These are phyloP conservation scores for Melanerpes aurifrons DNA, from an alignment of 2,113 vertebrate genomes.

Conservation along the genomic window DNA sequence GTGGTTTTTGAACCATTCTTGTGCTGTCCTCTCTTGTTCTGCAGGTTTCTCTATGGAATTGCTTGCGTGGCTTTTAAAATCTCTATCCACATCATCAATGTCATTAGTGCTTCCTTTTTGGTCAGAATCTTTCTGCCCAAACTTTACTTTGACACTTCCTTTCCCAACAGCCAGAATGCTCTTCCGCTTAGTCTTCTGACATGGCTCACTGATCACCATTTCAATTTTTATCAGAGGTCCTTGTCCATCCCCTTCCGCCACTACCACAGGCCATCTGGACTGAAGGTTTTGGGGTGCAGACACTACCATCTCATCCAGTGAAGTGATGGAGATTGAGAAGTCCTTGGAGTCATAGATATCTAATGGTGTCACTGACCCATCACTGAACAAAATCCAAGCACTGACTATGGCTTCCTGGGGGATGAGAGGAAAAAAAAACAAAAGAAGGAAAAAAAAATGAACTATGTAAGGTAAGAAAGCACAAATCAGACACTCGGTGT, in stretches of 20 bases:
- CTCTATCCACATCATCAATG: slow-evolving; percentile 63
- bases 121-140: slow-evolving; percentile 78
- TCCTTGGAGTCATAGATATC: slow-evolving; percentile 95
- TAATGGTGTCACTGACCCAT: slow-evolving; percentile 90
- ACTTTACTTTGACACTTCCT: slow-evolving; percentile 88
- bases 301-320: slow-evolving; percentile 89
- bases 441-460: not conserved
- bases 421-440: not conserved
- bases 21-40: slow-evolving; percentile 78
- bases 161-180: slow-evolving; percentile 89
- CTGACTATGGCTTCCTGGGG: slow-evolving; percentile 91
- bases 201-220: slow-evolving; percentile 92
- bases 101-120: slow-evolving; percentile 76
- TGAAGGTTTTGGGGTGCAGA: slow-evolving; percentile 82
- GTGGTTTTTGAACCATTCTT: slow-evolving; percentile 76
- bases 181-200: slow-evolving; percentile 96
- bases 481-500: not conserved
- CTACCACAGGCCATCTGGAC: slow-evolving; percentile 83
- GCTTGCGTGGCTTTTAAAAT: slow-evolving; percentile 79
- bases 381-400: slow-evolving; percentile 94
- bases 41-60: slow-evolving; percentile 79
- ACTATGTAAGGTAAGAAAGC: not conserved
- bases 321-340: slow-evolving; percentile 85
- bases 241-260: slow-evolving; percentile 91
- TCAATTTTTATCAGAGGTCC: slow-evolving; percentile 90